phyloP scores from a whole-genome alignment of 2,113 vertebrate genomes.

The Arizona elegans region DNA sequence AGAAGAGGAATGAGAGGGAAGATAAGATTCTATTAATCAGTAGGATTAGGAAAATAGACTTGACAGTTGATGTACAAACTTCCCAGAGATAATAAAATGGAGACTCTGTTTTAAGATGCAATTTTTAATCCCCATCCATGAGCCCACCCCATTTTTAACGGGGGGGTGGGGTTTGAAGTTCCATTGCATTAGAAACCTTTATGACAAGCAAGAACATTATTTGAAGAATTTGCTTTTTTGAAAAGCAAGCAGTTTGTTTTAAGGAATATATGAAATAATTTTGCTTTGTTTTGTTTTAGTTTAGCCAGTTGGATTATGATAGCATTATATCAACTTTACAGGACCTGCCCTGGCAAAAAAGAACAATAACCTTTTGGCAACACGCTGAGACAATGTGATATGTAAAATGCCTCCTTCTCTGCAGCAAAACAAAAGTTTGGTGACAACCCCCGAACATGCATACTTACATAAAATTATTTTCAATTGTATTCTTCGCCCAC shows the following conservation, averaged over 20 bases:
- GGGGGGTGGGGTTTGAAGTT: background rate
- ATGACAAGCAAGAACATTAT: background rate
- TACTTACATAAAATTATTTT: background rate
- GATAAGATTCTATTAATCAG: background rate
- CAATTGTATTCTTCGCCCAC: background rate
- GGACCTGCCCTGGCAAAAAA: background rate
- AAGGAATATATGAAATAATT: background rate
- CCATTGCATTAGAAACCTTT: background rate
- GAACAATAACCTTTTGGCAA: background rate
- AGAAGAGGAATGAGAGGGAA: background rate
- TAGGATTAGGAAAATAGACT: background rate
- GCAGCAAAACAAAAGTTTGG: background rate
- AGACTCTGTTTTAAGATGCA: background rate
- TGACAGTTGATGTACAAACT: slow-evolving; percentile 1
- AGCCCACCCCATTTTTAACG: background rate
- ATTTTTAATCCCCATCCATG: background rate
- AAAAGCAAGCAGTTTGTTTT: background rate
- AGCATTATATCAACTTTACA: background rate
- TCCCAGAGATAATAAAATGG: background rate
- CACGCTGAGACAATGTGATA: background rate
- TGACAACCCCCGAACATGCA: background rate
- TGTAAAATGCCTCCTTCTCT: background rate
- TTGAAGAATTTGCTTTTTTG: background rate
- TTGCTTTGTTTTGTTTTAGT: background rate
- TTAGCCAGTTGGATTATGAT: background rate